Evolutionary conservation across 1,140 invertebrate genomes (phyloP).

Genomic region (Pseudoatta argentina): DNA sequence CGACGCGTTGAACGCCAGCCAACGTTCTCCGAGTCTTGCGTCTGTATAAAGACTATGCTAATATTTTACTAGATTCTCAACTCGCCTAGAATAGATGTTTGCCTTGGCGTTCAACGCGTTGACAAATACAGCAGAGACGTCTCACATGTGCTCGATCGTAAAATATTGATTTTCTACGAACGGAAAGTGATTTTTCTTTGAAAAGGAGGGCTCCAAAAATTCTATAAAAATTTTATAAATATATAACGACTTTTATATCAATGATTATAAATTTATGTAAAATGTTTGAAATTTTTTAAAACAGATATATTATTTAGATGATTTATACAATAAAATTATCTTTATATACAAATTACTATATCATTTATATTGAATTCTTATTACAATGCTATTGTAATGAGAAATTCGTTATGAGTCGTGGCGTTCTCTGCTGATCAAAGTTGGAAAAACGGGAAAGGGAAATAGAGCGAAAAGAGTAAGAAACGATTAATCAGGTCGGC

Average conservation of each 20-base stretch:
- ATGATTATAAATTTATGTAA: background rate
- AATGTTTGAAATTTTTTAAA: background rate
- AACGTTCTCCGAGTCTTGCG: conserved; percentile 17
- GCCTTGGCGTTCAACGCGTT: conserved; percentile 55
- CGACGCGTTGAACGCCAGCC: conserved; percentile 42
- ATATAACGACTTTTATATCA: background rate
- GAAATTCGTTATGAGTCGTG: conserved; percentile 31
- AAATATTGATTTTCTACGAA: conserved; percentile 40
- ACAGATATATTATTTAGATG: background rate
- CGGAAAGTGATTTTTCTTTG: conserved; percentile 13
- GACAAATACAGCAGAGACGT: conserved; percentile 61
- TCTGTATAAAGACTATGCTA: conserved; percentile 48
- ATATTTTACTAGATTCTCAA: conserved; percentile 58
- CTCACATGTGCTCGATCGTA: conserved; percentile 5
- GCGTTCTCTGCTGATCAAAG: conserved; percentile 44
- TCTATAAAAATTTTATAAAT: background rate
- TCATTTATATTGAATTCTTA: background rate
- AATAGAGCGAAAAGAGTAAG: conserved; percentile 66
- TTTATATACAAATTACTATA: background rate
- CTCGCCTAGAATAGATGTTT: conserved; percentile 49
- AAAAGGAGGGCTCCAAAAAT: conserved; percentile 14
- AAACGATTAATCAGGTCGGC: conserved; percentile 79
- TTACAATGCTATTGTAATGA: background rate
- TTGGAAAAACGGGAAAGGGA: conserved; percentile 24
- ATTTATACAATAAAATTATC: background rate